Base-by-base conservation (phyloP, 2,113 vertebrate species). In the Nerophis ophidion region DNA sequence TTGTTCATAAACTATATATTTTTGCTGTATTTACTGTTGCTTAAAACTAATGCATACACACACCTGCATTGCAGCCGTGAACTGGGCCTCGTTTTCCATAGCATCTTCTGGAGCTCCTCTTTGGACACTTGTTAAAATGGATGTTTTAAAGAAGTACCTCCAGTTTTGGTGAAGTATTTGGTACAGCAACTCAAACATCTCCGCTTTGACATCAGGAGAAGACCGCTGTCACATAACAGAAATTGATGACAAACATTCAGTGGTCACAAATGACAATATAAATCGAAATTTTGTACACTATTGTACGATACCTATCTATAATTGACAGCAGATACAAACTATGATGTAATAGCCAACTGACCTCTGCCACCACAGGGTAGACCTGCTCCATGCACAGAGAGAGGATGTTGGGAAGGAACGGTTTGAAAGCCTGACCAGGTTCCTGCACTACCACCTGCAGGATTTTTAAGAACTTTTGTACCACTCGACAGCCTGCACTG, bases 371-470 rank as follows among this genome's bases (percentile, higher is more conserved):
- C 56, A 98, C 93, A n/a, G 96, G 97, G 63, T 98, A 99, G 63
- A 99, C 93, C 88, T 99, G 97, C 81, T 98, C 95, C 95, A 99
- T 94, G 89, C 95, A 97, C 63, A 99, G 89, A 0, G 94, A 87
- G 63, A 99, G 93, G 86, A 99, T 96, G 62, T 87, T 99, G 63
- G 97, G 96, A 10, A 99, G 89, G 72, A 99, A 95, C 17, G 97
- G 95, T 74, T 95, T 98, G 87, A 99, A 99, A 10, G 92, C 94
- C 77, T 98, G 96, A 66, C 95, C 95, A 0, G 96, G 97, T 57
- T 99, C 97, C 82, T 99, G 96, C 17, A 98, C 97, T 77, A 99
- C 97, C 86, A 99, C 94, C 72, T 99, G 93, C 40, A 99, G 88
- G 67, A 99, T 99, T 81, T 96, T 99, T 64, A 99, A 86, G 66